phyloP scores from a whole-genome alignment of 2,797 vertebrate genomes.

The Lutjanus argentimaculatus region DNA sequence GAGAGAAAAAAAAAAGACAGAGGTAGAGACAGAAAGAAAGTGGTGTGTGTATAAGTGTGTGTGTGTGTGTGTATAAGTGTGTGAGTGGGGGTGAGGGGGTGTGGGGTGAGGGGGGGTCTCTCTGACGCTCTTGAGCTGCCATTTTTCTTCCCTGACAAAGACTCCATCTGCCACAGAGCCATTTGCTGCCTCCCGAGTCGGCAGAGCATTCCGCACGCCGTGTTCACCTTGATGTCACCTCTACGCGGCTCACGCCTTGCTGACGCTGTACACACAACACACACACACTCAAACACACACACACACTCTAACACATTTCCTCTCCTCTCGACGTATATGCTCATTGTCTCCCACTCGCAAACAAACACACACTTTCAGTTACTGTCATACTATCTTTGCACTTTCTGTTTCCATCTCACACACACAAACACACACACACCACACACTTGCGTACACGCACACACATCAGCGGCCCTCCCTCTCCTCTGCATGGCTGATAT shows the following conservation, averaged over 20 bases:
- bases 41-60: constrained; percentile 25
- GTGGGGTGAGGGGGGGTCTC: constrained; percentile 46
- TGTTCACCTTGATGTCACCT: constrained; percentile 98
- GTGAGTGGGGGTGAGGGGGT: not conserved
- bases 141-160: constrained; percentile 99
- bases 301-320: constrained; percentile 48
- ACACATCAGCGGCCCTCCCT: constrained; percentile 75
- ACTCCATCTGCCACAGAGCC: constrained; percentile 98
- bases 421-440: constrained; percentile 31
- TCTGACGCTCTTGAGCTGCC: constrained; percentile 92
- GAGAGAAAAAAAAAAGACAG: constrained; percentile 38
- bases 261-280: constrained; percentile 79
- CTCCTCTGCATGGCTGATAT: constrained; percentile 81
- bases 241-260: constrained; percentile 85
- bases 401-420: constrained; percentile 26
- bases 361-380: constrained; percentile 66
- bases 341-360: constrained; percentile 57
- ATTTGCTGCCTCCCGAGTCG: constrained; percentile 93
- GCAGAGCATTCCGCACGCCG: constrained; percentile 84
- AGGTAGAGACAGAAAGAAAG: constrained; percentile 49
- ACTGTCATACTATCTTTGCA: constrained; percentile 63
- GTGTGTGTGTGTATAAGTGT: constrained; percentile 27
- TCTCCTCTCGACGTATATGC: constrained; percentile 40
- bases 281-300: constrained; percentile 54
- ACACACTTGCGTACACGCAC: constrained; percentile 32